phyloP scores from a whole-genome alignment of 2,113 vertebrate genomes.

The Aegotheles bennettii region DNA sequence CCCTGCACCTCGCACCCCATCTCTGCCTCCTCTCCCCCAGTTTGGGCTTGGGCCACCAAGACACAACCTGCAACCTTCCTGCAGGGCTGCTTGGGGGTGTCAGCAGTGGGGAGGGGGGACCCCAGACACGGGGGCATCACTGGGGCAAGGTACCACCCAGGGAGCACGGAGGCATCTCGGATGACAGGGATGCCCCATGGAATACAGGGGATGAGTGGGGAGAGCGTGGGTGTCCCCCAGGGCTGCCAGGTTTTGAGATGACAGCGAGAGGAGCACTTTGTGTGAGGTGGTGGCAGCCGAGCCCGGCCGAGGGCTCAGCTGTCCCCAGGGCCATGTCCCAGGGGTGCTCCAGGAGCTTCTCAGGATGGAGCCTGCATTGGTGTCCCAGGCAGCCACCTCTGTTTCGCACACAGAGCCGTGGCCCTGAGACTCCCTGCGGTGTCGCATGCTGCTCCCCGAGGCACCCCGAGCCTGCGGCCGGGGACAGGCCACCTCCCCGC shows the following conservation, averaged over 20 bases:
- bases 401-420: not conserved
- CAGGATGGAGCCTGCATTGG: not conserved
- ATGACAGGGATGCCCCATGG: not conserved
- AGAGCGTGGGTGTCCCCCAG: not conserved
- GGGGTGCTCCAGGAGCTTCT: conserved; percentile 27
- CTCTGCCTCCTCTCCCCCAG: not conserved
- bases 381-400: conserved; percentile 1
- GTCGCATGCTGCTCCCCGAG: conserved; percentile 13
- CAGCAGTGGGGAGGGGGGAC: not conserved
- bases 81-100: not conserved
- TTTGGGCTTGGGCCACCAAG: not conserved
- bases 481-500: not conserved
- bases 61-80: not conserved
- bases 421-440: not conserved
- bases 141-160: not conserved
- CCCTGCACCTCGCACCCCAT: not conserved
- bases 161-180: not conserved
- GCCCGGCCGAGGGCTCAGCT: not conserved
- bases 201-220: fast-evolving
- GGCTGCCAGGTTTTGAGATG: not conserved
- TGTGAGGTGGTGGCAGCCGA: not conserved
- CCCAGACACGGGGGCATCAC: not conserved
- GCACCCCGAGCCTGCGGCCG: not conserved
- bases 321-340: not conserved
- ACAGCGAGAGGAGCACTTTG: not conserved